Conservation (phyloP, 1,140 invertebrate genomes). For the Caenorhabditis briggsae region DNA sequence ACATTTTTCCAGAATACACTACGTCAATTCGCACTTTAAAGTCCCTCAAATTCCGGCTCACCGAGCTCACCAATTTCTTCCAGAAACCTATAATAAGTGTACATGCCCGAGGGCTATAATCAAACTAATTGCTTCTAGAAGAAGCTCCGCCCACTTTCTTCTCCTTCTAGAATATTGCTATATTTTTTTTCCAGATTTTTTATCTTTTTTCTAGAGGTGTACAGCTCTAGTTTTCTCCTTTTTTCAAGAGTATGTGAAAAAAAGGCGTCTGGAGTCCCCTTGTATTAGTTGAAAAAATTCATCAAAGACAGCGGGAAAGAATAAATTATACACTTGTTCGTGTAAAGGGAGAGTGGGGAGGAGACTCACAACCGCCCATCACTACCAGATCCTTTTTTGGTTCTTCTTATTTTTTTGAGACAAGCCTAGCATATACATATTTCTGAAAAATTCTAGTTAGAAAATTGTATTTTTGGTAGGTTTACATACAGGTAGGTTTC, state of each 20-base stretch:
- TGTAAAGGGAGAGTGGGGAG: neutral
- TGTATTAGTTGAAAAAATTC: too few relatives aligned
- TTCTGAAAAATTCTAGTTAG: too few relatives aligned
- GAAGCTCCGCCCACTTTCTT: too few relatives aligned
- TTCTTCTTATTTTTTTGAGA: too few relatives aligned
- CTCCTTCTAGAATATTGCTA: too few relatives aligned
- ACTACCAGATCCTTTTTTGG: constrained; percentile 1
- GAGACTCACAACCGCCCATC: neutral
- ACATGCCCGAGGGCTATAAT: neutral
- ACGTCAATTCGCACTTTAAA: too few relatives aligned
- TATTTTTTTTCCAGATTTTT: neutral
- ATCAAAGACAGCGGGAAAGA: neutral
- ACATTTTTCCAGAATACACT: too few relatives aligned
- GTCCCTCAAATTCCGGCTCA: neutral
- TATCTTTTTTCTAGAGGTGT: neutral
- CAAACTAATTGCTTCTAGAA: neutral
- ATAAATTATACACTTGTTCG: constrained; percentile 35
- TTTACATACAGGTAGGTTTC: neutral
- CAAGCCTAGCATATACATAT: too few relatives aligned
- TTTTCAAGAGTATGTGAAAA: neutral
- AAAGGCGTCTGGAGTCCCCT: neutral
- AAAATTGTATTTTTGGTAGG: neutral
- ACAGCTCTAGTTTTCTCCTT: neutral
- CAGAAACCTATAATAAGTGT: neutral
- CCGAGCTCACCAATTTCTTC: neutral